Percentiles rank a stretch among this genome's conserved stretches.
Conservation (phyloP, 2,888 invertebrate species). For the Tridacna gigas region DNA sequence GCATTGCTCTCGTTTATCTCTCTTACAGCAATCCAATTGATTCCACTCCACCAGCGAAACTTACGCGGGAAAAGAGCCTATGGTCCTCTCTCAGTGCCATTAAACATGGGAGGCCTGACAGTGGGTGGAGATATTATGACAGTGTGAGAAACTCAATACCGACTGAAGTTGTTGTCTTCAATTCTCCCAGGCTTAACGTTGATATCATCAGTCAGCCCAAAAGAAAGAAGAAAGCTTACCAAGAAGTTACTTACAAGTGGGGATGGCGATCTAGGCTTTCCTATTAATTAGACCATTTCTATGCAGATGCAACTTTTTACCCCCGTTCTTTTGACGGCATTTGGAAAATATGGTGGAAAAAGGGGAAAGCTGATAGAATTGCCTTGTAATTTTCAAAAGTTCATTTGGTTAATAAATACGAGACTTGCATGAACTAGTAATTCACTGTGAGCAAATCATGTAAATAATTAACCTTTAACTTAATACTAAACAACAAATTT, state of each 20-base stretch:
- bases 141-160: conserved; percentile 12
- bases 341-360: no score
- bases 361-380: no score
- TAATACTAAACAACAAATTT: no score
- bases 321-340: no score
- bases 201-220: conserved; percentile 21
- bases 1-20: no score
- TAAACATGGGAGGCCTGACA: conserved; percentile 3
- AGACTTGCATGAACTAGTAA: no score
- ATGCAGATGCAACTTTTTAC: no score
- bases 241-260: conserved; percentile 20
- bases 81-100: not conserved
- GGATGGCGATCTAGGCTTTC: conserved; percentile 17
- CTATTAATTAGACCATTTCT: not conserved
- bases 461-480: no score
- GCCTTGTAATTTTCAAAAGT: no score
- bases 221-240: conserved; percentile 1
- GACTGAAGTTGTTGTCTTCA: conserved; percentile 9
- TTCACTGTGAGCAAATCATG: no score
- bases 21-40: no score
- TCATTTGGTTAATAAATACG: no score
- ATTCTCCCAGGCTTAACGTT: conserved; percentile 11
- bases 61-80: not conserved
- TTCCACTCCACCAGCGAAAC: not conserved
- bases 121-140: conserved; percentile 5